Evolutionary conservation across 1,140 invertebrate species (phyloP).

Genomic region (Oscheius sp.): DNA sequence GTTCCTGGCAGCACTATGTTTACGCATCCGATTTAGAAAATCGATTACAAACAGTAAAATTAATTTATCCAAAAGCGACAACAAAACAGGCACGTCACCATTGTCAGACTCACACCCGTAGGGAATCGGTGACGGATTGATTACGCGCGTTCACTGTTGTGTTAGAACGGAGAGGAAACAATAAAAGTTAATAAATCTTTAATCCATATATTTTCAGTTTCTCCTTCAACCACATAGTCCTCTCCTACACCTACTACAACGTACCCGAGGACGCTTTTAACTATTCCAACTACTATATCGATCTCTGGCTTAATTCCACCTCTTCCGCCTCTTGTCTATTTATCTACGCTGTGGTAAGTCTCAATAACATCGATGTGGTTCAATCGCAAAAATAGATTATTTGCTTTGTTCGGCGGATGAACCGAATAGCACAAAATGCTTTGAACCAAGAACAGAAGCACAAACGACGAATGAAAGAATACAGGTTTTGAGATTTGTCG

Average conservation of each 20-base stretch:
- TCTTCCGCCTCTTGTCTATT: neutral
- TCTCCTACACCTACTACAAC: neutral
- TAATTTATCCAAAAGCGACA: too few species aligned
- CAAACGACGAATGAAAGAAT: neutral
- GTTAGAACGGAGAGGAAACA: too few species aligned
- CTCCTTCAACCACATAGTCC: conserved; percentile 1
- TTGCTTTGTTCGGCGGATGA: neutral
- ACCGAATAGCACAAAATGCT: neutral
- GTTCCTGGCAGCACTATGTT: too few species aligned
- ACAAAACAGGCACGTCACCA: too few species aligned
- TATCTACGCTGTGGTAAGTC: neutral
- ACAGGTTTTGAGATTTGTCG: neutral
- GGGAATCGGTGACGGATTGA: too few species aligned
- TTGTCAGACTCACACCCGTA: too few species aligned
- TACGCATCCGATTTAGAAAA: too few species aligned
- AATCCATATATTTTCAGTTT: neutral
- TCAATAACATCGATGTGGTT: neutral
- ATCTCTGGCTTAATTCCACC: neutral
- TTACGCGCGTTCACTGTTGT: too few species aligned
- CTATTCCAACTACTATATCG: neutral
- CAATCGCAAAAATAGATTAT: neutral
- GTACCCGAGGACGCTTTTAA: neutral
- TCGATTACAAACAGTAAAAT: too few species aligned
- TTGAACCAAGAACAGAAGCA: neutral
- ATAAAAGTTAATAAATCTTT: neutral